phyloP scores from a whole-genome alignment of 2,113 vertebrate species.

The Hystrix cristata region DNA sequence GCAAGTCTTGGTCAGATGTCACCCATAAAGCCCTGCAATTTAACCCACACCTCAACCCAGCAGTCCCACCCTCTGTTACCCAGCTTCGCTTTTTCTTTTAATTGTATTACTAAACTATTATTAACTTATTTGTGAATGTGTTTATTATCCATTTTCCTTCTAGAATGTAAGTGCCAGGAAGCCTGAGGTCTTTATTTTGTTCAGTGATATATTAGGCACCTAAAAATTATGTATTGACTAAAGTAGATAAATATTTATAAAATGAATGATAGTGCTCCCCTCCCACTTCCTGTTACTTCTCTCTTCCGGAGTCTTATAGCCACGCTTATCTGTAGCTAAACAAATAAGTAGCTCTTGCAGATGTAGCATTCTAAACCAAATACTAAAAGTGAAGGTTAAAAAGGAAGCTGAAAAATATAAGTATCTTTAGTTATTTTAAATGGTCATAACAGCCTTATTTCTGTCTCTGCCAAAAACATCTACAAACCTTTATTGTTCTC shows the following conservation, averaged over 20 bases:
- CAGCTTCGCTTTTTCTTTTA: not conserved
- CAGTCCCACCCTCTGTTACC: not conserved
- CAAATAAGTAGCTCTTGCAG: not conserved
- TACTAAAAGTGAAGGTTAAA: not conserved
- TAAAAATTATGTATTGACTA: not conserved
- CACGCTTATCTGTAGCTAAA: not conserved
- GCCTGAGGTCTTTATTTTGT: not conserved
- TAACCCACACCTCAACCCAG: not conserved
- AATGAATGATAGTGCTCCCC: not conserved
- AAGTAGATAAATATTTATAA: not conserved
- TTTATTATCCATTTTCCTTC: not conserved
- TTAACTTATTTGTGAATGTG: not conserved
- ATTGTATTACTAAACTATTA: not conserved
- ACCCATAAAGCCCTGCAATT: not conserved
- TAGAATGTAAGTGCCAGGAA: not conserved
- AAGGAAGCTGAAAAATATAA: not conserved
- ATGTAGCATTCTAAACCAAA: not conserved
- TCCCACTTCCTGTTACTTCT: not conserved
- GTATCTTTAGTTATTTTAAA: not conserved
- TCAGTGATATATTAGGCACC: not conserved
- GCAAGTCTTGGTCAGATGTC: not conserved
- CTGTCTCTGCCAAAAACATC: not conserved
- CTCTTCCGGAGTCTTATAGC: not conserved
- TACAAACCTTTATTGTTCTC: not conserved
- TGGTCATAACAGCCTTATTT: not conserved